phyloP scores from a whole-genome alignment of 1,140 invertebrate species.

The fruit fly (Drosophila melanogaster) region Release_6_plus_ISO1_MT NC_004354.4:11767501-11768000 shows the following conservation, averaged over 20 bases:
- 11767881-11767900: conserved; percentile 85
- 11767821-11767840: conserved; percentile 77
- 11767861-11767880: conserved; percentile 91
- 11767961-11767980: conserved; percentile 75
- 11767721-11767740: conserved; percentile 75
- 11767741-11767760: conserved; percentile 79
- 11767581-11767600: conserved; percentile 33
- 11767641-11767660: conserved; percentile 86
- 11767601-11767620: conserved; percentile 65
- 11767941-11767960: conserved; percentile 32
- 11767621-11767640: conserved; percentile 87
- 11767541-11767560: conserved; percentile 70
- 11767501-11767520: conserved; percentile 84
- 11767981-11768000: conserved; percentile 68
- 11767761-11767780: conserved; percentile 75
- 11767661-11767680: conserved; percentile 55
- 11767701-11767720: conserved; percentile 74
- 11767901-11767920: conserved; percentile 86
- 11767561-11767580: conserved; percentile 53
- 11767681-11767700: conserved; percentile 34
- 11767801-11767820: conserved; percentile 61
- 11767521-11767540: conserved; percentile 67
- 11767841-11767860: conserved; percentile 88
- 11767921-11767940: conserved; percentile 84
- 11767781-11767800: conserved; percentile 76